phyloP scores from a whole-genome alignment of 2,888 invertebrate genomes.

The Dendrolimus houi region DNA sequence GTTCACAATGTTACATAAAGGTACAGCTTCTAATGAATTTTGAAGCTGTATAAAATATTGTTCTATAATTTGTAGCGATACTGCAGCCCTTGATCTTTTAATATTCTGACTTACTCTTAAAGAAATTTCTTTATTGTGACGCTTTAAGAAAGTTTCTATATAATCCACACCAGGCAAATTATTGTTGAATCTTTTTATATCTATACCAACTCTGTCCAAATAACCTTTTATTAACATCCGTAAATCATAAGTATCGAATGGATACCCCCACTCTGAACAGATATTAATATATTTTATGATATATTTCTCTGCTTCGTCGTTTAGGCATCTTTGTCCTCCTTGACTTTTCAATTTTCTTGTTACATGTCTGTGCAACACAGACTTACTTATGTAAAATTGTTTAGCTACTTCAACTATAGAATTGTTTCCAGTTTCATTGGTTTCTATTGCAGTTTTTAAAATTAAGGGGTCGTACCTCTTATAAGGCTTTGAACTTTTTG shows the following conservation, averaged over 20 bases:
- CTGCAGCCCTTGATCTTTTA: slow-evolving; percentile 13
- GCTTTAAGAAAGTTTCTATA: slow-evolving; percentile 12
- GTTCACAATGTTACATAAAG: slow-evolving; percentile 1
- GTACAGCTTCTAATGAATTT: not conserved
- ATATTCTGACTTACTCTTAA: slow-evolving; percentile 16
- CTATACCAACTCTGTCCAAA: slow-evolving; percentile 13
- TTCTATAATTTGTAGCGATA: slow-evolving; percentile 11
- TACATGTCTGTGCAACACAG: slow-evolving; percentile 13
- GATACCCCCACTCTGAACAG: slow-evolving; percentile 21
- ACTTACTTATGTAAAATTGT: slow-evolving; percentile 10
- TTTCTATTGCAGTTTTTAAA: slow-evolving; percentile 7
- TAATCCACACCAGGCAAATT: slow-evolving; percentile 19
- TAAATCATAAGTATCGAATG: slow-evolving; percentile 13
- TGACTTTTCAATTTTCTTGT: slow-evolving; percentile 11
- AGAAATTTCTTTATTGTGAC: slow-evolving; percentile 14
- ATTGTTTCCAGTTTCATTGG: slow-evolving; percentile 1
- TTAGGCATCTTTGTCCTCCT: slow-evolving; percentile 16
- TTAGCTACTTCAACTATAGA: slow-evolving; percentile 6
- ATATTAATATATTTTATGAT: slow-evolving; percentile 12
- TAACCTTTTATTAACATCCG: slow-evolving; percentile 15
- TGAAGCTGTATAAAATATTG: slow-evolving; percentile 8
- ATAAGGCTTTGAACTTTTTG: slow-evolving; percentile 1
- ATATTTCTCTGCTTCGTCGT: slow-evolving; percentile 12
- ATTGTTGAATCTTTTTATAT: slow-evolving; percentile 13
- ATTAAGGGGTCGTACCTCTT: slow-evolving; percentile 9